Evolutionary conservation across 1,140 invertebrate species (phyloP), one percentile per base, ranked within the genome.

Genomic region (Macrobrachium nipponense): DNA sequence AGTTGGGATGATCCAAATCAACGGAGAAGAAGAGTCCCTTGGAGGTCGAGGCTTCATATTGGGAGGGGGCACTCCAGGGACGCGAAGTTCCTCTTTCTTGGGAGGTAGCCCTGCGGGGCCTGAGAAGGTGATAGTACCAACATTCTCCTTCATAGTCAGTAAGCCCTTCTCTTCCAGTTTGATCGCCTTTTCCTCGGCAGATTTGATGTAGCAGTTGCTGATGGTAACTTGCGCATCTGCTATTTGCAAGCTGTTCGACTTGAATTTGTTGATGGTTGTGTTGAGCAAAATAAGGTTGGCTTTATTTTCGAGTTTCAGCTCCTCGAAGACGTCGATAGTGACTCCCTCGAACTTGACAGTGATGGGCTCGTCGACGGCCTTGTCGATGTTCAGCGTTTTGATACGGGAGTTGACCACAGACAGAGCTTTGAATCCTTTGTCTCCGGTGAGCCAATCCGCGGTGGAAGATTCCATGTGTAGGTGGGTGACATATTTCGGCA

Each of bases 71-170:
- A 59, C 60, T 11, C 61, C 76, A 60, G 58, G 20, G 44, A n/a
- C 27, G 10, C 23, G 44, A 43, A 5, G 60, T 27, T 27, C 4
- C 36, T 43, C 18, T 61, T 61, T 58, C 7, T 66, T 23, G 8
- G 8, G 78, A 20, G 23, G 14, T 14, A 62, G 17, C 27, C 75
- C 44, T 44, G 27, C 10, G 6, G 60, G 61, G 27, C 81, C 81
- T 15, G 72, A 70, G n/a, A 82, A 61, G 5, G 81, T 75, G 58
- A 82, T 23, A 51, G 60, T 82, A 18, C 81, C 81, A n/a, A 62
- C n/a, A 5, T 58, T 36, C 11, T 75, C 81, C 11, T 62, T 82
- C 27, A 82, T 23, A 2, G 58, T 73, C 20, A 82, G 36, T 0
- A 59, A 27, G 10, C 70, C n/a, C 62, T 70, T 62, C 6, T 51